Evolutionary conservation across 2,888 invertebrate genomes (phyloP), one percentile per base, ranked within the genome.

Genomic region (Ormyrus rosae): DNA sequence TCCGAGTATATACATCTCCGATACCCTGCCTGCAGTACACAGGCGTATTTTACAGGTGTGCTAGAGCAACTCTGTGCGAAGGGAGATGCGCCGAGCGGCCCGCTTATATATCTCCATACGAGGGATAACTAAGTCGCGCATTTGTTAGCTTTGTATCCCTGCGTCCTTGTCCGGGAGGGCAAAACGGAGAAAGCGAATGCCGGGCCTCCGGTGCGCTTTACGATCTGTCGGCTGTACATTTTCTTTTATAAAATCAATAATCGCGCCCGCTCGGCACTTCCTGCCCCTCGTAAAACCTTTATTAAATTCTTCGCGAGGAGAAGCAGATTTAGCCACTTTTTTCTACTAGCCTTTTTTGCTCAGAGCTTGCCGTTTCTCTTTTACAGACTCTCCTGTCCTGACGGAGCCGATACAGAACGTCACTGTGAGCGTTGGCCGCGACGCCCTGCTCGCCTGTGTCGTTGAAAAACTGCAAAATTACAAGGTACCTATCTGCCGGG

Each of bases 321-420:
- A 53, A n/a, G 46, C 72, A n/a, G 53, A 45, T n/a, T 60, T 50
- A 10, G 5, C 60, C 9, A 3, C 6, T 10, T 60, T 3, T 51
- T 46, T 69, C 45, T 48, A 51, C 58, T 55, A 19, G 11, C 19
- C n/a, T 46, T 64, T 64, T 63, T 64, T 19, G 7, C 50, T 65
- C 48, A 13, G 8, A 65, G 8, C 8, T 45, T 72, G 45, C 2
- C 51, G n/a, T 45, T 64, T 34, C 68, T 63, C 11, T 63, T 63
- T 78, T 68, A 55, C 93, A 94, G 94, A 94, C 90, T 92, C 93
- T 56, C 97, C 97, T 80, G 94, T 95, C 87, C 97, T 97, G 90
- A 96, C 96, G 83, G 97, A 97, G 89, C 95, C 96, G 71, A 96
- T 97, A 86, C 95, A 96, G 71, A 98, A 97, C 91, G 96, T 97